phyloP scores from a whole-genome alignment of 2,113 vertebrate genomes.

The Xerus inauris region DNA sequence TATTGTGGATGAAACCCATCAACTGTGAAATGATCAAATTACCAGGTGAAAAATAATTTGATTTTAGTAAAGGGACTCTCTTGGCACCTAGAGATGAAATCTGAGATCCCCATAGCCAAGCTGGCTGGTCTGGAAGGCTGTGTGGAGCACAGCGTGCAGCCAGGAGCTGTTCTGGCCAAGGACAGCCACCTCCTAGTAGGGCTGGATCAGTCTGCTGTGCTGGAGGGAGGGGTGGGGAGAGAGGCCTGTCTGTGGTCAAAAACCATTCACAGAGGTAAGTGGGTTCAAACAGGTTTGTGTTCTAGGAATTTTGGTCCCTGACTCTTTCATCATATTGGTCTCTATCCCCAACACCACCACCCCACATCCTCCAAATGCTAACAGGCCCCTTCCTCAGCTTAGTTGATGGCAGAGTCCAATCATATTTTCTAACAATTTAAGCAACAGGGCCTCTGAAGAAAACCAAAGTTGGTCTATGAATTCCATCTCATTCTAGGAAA shows the following conservation, averaged over 20 bases:
- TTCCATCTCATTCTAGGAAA: not conserved
- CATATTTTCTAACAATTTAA: conserved; percentile 48
- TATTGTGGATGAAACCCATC: conserved; percentile 36
- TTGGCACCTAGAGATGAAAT: conserved; percentile 53
- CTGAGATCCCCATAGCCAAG: not conserved
- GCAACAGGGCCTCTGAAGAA: conserved; percentile 37
- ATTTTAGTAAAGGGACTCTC: conserved; percentile 13
- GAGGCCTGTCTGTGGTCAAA: not conserved
- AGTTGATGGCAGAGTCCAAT: not conserved
- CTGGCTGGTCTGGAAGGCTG: not conserved
- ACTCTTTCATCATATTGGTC: not conserved
- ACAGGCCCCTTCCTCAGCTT: not conserved
- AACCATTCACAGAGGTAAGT: conserved; percentile 10
- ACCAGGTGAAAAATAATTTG: conserved; percentile 31
- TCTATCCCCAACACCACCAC: not conserved
- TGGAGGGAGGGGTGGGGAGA: not conserved
- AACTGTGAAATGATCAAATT: conserved; percentile 53
- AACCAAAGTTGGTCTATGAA: conserved; percentile 2
- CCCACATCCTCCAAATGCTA: not conserved
- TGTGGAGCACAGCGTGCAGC: not conserved
- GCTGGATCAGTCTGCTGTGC: not conserved
- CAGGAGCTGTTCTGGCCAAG: not conserved
- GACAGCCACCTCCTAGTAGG: not conserved
- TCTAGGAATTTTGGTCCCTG: not conserved
- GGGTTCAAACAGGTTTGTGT: not conserved